Evolutionary conservation across 2,797 vertebrate species (phyloP), one percentile per base, ranked within the genome.

Genomic region (Hoplostethus mediterraneus): DNA sequence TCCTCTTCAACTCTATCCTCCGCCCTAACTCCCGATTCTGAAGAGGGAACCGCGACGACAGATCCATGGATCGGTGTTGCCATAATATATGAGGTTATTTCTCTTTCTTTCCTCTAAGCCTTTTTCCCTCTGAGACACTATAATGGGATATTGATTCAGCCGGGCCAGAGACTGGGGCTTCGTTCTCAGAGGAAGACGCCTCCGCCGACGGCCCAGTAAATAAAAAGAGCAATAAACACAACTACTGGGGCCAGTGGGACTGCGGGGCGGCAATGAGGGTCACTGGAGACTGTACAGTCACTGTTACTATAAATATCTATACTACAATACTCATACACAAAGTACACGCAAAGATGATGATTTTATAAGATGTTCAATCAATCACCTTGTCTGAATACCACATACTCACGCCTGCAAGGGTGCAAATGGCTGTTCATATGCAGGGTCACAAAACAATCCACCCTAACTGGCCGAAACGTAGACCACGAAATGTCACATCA

Each of bases 91-190:
- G 69, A 80, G 83, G 78, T 79, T 80, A 85, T 90, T 90, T 86
- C 66, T 88, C 79, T 63, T 71, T 84, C 75, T 75, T 80, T 75
- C 76, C 90, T 85, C 68, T 45, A 51, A 89, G 87, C 85, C 75
- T 77, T 87, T 90, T 88, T 36, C 71, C 80, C 60, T 79, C 75
- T 69, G 80, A 86, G 84, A 71, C 82, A 63, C 73, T 28, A 65
- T 90, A 92, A 93, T 93, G 85, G 87, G 80, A 83, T 92, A 93
- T 94, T 90, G 92, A 94, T 93, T 90, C 28, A n/a, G 63, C 16
- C 76, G 6, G 11, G 81, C 76, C 83, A 75, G 71, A 84, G 69
- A 81, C 75, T 81, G 66, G 64, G 77, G 81, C 79, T 72, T 79
- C 78, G 81, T 73, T 78, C 74, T 79, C 53, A 51, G 55, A 76